phyloP scores from a whole-genome alignment of 2,888 invertebrate species.

The Eulithis prunata region DNA sequence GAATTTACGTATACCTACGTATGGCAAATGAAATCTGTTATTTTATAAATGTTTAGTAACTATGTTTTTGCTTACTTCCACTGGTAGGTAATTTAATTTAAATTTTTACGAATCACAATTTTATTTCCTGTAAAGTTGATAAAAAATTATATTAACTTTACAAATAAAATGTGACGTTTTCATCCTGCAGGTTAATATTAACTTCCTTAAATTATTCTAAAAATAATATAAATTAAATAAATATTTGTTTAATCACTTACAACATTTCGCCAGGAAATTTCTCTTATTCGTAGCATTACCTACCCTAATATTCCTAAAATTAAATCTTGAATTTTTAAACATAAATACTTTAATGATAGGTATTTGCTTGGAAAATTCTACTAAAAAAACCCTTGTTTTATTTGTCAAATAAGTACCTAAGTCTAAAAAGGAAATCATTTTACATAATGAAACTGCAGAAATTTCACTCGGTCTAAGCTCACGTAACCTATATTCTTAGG shows the following conservation, averaged over 20 bases:
- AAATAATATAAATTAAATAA: slow-evolving; percentile 54
- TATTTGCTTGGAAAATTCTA: background rate
- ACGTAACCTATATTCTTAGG: too few relatives aligned
- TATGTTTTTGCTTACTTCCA: background rate
- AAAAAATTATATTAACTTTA: slow-evolving; percentile 5
- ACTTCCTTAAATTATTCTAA: slow-evolving; percentile 44
- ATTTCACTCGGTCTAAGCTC: too few relatives aligned
- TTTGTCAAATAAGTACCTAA: too few relatives aligned
- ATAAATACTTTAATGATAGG: background rate
- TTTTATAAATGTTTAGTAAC: background rate
- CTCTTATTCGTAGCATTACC: background rate
- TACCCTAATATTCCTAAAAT: background rate
- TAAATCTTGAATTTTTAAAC: background rate
- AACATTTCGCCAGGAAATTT: slow-evolving; percentile 51
- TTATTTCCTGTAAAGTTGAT: slow-evolving; percentile 32
- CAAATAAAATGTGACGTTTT: slow-evolving; percentile 49
- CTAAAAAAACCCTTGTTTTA: too few relatives aligned
- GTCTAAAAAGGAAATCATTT: too few relatives aligned
- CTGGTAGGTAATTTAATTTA: background rate
- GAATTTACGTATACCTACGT: slow-evolving; percentile 19
- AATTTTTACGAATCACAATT: slow-evolving; percentile 18
- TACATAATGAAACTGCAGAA: too few relatives aligned
- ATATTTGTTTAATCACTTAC: slow-evolving; percentile 51
- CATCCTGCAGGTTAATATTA: slow-evolving; percentile 49
- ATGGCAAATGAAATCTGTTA: slow-evolving; percentile 25